phyloP scores from a whole-genome alignment of 2,888 invertebrate species.

The Gnatocerus cornutus region DNA sequence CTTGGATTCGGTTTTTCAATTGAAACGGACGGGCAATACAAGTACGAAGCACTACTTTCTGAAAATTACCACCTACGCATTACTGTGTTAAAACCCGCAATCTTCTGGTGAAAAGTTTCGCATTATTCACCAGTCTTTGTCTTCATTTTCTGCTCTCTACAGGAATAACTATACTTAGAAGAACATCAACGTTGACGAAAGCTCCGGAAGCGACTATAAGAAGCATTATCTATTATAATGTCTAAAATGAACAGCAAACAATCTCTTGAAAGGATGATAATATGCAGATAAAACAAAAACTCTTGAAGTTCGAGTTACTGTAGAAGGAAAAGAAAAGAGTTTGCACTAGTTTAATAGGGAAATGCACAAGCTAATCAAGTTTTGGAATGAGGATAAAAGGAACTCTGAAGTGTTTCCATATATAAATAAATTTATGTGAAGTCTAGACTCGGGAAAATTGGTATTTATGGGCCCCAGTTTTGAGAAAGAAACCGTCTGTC shows the following conservation, averaged over 20 bases:
- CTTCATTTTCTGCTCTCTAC: not conserved
- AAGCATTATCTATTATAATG: conserved; percentile 29
- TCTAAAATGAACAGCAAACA: conserved; percentile 14
- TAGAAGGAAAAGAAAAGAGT: not conserved
- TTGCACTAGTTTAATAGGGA: not conserved
- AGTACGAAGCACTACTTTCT: too few species aligned
- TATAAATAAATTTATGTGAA: not conserved
- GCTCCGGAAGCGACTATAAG: not conserved
- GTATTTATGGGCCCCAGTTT: not conserved
- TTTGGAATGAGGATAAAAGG: not conserved
- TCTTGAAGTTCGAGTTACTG: not conserved
- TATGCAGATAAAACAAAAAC: conserved; percentile 13
- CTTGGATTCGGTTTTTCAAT: not conserved
- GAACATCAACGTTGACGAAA: not conserved
- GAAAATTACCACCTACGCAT: too few species aligned
- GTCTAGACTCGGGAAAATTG: not conserved
- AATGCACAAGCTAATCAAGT: not conserved
- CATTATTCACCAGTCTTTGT: too few species aligned
- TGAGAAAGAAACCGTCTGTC: not conserved
- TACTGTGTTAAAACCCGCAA: too few species aligned
- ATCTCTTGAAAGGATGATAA: conserved; percentile 6
- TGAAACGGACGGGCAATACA: not conserved
- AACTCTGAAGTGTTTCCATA: too few species aligned
- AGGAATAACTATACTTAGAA: conserved; percentile 8
- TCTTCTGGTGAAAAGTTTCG: too few species aligned